Evolutionary conservation across 2,888 invertebrate genomes (phyloP), one percentile per base, ranked within the genome.

Genomic region (Muscina levida): DNA sequence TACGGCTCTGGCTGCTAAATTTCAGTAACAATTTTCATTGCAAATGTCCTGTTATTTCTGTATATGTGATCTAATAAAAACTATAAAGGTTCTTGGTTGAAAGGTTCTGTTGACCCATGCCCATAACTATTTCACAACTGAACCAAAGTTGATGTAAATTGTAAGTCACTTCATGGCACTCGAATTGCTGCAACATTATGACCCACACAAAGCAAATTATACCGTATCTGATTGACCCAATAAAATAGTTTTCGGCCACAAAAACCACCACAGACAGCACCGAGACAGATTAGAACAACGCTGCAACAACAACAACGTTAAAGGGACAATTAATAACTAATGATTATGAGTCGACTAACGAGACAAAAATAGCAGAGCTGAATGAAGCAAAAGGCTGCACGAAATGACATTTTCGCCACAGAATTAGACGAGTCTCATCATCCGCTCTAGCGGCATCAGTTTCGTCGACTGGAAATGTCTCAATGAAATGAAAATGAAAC

Each of bases 331-430:
- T 77, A 77, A 79, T 77, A 77, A 72, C 77, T 71, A 67, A 57
- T 73, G 74, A 82, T 83, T 83, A 82, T 79, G 74, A 76, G 65
- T 82, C 79, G 77, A 82, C 79, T 65, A 82, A 83, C 82, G 71
- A 81, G 82, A 85, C 19, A 37, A 71, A 26, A 71, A 66, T 13
- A 46, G 19, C 31, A 57, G 31, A 73, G n/a, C n/a, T n/a, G n/a
- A n/a, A n/a, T n/a, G n/a, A n/a, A n/a, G 74, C 57, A 46, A 74
- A 74, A 62, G 8, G 56, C 86, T 87, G 88, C 88, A 88, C 88
- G 88, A 88, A 88, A 88, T 88, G 88, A 88, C 88, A 88, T 88
- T 88, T 88, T 87, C 87, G 87, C 62, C 87, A 84, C 1, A 85
- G 86, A 85, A 86, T 85, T 17, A 59, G 68, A 42, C 11, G 51